These are phyloP conservation scores for Leptothorax acervorum DNA, from an alignment of 2,888 invertebrate genomes.

Conservation along the genomic window DNA sequence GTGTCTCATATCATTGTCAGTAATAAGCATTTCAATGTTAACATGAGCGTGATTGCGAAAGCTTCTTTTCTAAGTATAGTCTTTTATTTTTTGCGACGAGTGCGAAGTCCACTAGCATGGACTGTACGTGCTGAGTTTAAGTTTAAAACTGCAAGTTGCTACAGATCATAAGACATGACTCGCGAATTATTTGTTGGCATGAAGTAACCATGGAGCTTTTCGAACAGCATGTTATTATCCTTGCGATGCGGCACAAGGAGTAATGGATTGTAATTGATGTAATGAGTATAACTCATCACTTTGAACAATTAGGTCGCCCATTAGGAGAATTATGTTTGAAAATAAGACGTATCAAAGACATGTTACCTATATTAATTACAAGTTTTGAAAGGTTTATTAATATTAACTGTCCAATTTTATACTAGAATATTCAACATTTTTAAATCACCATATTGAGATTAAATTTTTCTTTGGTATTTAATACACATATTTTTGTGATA, in stretches of 20 bases:
- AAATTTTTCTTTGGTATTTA: no score
- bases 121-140: not conserved
- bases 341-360: not conserved
- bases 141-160: not conserved
- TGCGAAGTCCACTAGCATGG: not conserved
- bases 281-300: not conserved
- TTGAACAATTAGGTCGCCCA: conserved; percentile 5
- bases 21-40: not conserved
- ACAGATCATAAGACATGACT: not conserved
- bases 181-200: not conserved
- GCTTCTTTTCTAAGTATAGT: not conserved
- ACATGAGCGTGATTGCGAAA: not conserved
- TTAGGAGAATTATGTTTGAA: not conserved
- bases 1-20: not conserved
- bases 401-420: no score
- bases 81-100: not conserved
- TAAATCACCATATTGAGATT: no score
- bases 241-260: not conserved
- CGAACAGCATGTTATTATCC: not conserved
- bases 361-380: not conserved
- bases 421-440: no score
- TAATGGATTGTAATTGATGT: conserved; percentile 36
- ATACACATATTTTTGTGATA: no score
- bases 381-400: no score
- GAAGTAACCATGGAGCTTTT: not conserved